These are phyloP conservation scores for Pogonomyrmex barbatus DNA, from an alignment of 1,140 invertebrate species.

Conservation along the genomic window DNA sequence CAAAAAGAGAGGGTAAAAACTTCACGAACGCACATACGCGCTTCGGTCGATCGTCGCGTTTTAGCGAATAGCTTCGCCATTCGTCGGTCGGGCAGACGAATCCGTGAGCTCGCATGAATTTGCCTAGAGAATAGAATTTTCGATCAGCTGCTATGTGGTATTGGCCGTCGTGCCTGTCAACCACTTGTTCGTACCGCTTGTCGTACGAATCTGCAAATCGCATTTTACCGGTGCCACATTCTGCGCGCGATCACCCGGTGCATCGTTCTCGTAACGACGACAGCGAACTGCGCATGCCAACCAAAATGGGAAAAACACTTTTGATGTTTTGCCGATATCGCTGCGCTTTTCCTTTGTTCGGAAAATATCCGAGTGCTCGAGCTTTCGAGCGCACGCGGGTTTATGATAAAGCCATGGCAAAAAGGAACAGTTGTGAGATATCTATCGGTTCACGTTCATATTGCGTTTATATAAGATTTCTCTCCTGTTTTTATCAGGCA, in stretches of 20 bases:
- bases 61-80: constrained; percentile 4
- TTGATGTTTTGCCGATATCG: constrained; percentile 40
- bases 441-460: neutral
- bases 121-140: constrained; percentile 67
- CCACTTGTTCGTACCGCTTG: constrained; percentile 52
- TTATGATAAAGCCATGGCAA: constrained; percentile 15
- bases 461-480: neutral
- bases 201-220: constrained; percentile 68
- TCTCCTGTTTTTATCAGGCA: neutral
- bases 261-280: constrained; percentile 59
- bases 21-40: neutral
- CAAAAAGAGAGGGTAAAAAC: constrained; percentile 5
- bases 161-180: constrained; percentile 68
- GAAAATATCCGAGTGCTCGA: constrained; percentile 6
- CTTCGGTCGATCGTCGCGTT: constrained; percentile 14
- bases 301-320: constrained; percentile 47
- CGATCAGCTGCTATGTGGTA: constrained; percentile 58
- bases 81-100: constrained; percentile 15
- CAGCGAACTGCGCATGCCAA: constrained; percentile 6
- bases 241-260: constrained; percentile 47
- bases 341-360: constrained; percentile 6
- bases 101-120: constrained; percentile 44
- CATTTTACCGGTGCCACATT: constrained; percentile 52
- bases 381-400: neutral
- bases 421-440: neutral